Evolutionary conservation across 2,888 invertebrate genomes (phyloP).

Genomic region (Megamerina dolium): DNA sequence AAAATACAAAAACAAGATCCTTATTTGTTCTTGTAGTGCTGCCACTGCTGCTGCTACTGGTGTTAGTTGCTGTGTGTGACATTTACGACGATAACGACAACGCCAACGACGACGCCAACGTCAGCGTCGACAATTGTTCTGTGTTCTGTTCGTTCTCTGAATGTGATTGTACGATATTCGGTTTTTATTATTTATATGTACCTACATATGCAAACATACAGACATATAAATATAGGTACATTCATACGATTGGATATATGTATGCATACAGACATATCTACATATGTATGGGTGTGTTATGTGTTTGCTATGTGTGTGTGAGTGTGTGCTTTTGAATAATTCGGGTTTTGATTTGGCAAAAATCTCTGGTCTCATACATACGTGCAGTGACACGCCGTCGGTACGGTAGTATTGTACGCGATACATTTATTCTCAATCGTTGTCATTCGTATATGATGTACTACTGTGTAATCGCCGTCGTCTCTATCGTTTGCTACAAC

Average conservation of each 20-base stretch:
- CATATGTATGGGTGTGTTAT: neutral
- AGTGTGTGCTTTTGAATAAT: conserved; percentile 25
- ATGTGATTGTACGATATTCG: neutral
- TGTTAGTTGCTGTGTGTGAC: too few species aligned
- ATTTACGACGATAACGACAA: conserved; percentile 9
- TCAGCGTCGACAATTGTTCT: conserved; percentile 6
- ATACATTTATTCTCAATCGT: neutral
- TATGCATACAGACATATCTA: neutral
- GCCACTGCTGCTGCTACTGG: too few species aligned
- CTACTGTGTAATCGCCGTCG: too few species aligned
- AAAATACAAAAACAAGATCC: too few species aligned
- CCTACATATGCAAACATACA: neutral
- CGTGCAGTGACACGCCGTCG: conserved; percentile 45
- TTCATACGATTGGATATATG: neutral
- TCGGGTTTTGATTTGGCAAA: conserved; percentile 28
- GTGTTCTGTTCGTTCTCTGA: conserved; percentile 1
- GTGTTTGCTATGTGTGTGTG: neutral
- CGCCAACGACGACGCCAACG: too few species aligned
- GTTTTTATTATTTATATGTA: neutral
- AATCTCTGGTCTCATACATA: conserved; percentile 30
- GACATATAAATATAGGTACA: neutral
- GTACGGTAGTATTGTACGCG: conserved; percentile 28
- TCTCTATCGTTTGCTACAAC: too few species aligned
- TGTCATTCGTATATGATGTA: neutral
- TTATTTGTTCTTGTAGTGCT: too few species aligned